Conservation (phyloP, 2,888 invertebrate genomes). For the Lasioglossum lativentre region DNA sequence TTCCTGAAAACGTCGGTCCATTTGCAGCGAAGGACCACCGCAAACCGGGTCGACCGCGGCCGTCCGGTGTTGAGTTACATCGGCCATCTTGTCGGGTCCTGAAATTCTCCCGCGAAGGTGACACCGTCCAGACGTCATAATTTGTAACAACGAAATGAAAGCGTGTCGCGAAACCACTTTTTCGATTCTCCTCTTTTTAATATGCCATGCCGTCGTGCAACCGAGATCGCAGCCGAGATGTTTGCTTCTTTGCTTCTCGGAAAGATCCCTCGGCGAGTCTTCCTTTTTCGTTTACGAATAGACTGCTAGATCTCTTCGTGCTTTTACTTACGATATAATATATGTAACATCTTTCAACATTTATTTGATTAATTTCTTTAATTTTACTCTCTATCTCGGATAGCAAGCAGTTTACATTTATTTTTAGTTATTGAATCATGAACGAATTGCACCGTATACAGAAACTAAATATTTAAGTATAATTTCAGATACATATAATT, state of each 20-base stretch:
- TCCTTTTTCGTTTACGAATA: background rate
- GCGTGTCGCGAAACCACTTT: background rate
- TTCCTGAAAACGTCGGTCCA: conserved; percentile 70
- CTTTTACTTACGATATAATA: too few species aligned
- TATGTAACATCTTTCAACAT: background rate
- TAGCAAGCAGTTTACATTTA: too few species aligned
- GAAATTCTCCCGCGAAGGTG: conserved; percentile 53
- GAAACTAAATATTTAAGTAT: background rate
- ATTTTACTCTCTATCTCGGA: too few species aligned
- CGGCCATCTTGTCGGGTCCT: conserved; percentile 32
- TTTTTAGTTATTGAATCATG: too few species aligned
- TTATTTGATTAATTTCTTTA: too few species aligned
- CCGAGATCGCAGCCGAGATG: background rate
- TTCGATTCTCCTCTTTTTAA: background rate
- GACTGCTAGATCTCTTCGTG: background rate
- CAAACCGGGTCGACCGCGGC: conserved; percentile 57
- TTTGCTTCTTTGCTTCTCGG: background rate
- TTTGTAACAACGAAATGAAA: conserved; percentile 40
- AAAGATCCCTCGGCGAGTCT: background rate
- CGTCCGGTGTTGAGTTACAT: conserved; percentile 66
- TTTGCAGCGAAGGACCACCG: conserved; percentile 69
- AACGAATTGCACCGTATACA: too few species aligned
- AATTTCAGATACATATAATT: background rate
- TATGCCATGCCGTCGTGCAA: too few species aligned
- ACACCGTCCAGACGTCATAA: conserved; percentile 57